phyloP scores from a whole-genome alignment of 2,113 vertebrate genomes.

The Anolis carolinensis region DNA sequence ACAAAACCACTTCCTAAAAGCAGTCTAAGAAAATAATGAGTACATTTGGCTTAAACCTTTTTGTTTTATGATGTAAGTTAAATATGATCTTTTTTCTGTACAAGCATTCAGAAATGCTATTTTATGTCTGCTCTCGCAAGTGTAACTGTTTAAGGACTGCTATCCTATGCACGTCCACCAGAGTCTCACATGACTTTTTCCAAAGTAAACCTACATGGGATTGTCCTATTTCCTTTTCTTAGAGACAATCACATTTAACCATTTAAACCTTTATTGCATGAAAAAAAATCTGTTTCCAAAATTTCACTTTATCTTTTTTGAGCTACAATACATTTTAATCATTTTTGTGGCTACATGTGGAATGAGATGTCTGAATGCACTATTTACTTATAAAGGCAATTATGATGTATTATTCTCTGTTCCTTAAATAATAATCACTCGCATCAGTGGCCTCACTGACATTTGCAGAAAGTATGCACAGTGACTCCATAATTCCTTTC shows the following conservation, averaged over 20 bases:
- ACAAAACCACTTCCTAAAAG: too few species aligned
- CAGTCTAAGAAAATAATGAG: too few species aligned
- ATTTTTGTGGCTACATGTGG: neutral
- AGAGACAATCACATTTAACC: neutral
- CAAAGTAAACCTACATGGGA: neutral
- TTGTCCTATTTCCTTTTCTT: neutral
- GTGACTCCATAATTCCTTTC: neutral
- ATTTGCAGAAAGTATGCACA: constrained; percentile 4
- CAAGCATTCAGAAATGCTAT: neutral
- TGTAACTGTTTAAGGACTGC: neutral
- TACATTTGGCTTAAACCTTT: too few species aligned
- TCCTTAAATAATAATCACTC: neutral
- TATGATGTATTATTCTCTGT: neutral
- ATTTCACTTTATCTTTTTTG: neutral
- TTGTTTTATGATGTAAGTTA: neutral
- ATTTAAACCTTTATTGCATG: neutral
- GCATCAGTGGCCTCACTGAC: neutral
- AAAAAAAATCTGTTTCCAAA: neutral
- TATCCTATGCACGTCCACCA: neutral
- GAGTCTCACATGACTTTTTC: neutral
- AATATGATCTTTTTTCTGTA: neutral
- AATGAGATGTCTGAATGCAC: neutral
- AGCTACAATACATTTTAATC: neutral
- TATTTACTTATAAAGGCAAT: neutral
- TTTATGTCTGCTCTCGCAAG: neutral